Conservation (phyloP, 2,113 vertebrate species). For the Danio rerio region GRCz12tu NC_133192.1:31055001-31055500, state of each 20-base stretch:
- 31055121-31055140: conserved; percentile 58
- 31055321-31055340: conserved; percentile 72
- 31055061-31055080: conserved; percentile 63
- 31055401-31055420: conserved; percentile 54
- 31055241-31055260: conserved; percentile 46
- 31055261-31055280: conserved; percentile 64
- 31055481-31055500: conserved; percentile 60
- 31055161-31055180: conserved; percentile 18
- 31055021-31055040: conserved; percentile 69
- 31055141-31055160: conserved; percentile 48
- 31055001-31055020: conserved; percentile 64
- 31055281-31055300: conserved; percentile 50
- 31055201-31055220: conserved; percentile 61
- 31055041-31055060: conserved; percentile 63
- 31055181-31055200: conserved; percentile 38
- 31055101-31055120: conserved; percentile 55
- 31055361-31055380: conserved; percentile 65
- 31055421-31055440: conserved; percentile 24
- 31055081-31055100: conserved; percentile 45
- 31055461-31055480: conserved; percentile 29
- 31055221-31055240: conserved; percentile 63
- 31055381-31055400: conserved; percentile 62
- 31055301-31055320: conserved; percentile 62
- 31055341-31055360: conserved; percentile 72
- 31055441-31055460: conserved; percentile 19